Evolutionary conservation across 1,140 invertebrate species (phyloP).

Genomic region (Teleogryllus occipitalis): DNA sequence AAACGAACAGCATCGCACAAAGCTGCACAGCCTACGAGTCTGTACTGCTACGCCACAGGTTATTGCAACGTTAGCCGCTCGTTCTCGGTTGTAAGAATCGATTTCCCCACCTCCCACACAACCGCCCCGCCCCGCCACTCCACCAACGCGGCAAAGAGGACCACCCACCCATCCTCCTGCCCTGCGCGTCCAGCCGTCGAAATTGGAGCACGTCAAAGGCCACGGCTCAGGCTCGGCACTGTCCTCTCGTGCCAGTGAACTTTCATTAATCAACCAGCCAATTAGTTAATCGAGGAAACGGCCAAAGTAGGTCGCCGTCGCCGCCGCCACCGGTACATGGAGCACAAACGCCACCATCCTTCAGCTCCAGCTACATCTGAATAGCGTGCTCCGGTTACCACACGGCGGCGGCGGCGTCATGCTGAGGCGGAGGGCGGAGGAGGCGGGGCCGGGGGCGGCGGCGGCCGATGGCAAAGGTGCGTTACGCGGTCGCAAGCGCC

Average conservation of each 20-base stretch:
- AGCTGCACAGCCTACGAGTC: no score
- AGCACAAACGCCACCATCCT: not conserved
- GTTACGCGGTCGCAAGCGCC: not conserved
- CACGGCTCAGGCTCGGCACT: not conserved
- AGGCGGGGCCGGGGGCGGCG: no score
- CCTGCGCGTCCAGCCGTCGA: not conserved
- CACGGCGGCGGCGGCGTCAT: not conserved
- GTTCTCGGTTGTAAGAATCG: no score
- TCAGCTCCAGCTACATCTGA: not conserved
- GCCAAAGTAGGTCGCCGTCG: not conserved
- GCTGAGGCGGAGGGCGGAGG: not conserved
- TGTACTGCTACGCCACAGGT: no score
- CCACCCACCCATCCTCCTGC: no score
- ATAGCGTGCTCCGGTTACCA: not conserved
- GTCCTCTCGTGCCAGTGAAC: not conserved
- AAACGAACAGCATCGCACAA: no score
- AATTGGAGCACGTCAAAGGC: not conserved
- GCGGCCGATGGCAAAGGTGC: not conserved
- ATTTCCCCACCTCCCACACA: no score
- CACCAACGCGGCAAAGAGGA: no score
- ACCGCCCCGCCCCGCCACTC: no score
- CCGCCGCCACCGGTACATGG: not conserved
- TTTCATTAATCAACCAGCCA: not conserved
- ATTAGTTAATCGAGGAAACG: conserved; percentile 4
- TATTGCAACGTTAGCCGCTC: no score